These are phyloP conservation scores for Hemiscyllium ocellatum DNA, from an alignment of 2,113 vertebrate genomes.

Conservation along the genomic window DNA sequence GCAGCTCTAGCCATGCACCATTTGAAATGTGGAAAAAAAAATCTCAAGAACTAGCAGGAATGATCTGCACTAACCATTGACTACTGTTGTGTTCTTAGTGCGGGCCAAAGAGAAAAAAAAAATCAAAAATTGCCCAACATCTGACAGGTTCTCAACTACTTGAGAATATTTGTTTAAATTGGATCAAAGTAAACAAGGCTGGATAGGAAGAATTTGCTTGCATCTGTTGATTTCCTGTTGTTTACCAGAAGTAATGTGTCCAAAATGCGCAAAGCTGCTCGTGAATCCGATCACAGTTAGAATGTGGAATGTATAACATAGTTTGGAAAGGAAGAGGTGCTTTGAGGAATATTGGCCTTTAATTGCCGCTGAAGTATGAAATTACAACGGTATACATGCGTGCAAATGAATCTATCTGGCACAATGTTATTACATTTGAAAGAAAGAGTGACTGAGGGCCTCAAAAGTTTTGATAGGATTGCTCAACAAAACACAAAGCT, in stretches of 20 bases:
- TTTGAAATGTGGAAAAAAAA: not conserved
- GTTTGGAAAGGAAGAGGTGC: not conserved
- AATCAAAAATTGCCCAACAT: not conserved
- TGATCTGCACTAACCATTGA: not conserved
- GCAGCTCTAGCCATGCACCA: not conserved
- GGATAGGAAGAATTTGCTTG: not conserved
- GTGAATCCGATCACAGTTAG: not conserved
- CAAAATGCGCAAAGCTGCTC: not conserved
- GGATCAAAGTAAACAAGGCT: not conserved
- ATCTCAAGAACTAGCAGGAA: not conserved
- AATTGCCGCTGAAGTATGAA: not conserved
- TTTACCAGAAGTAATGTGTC: not conserved
- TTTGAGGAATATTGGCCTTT: not conserved
- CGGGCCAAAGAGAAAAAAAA: not conserved
- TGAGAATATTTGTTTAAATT: not conserved
- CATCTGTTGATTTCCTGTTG: not conserved
- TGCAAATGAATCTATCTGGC: not conserved
- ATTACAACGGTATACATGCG: not conserved
- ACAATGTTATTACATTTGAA: slow-evolving; percentile 3
- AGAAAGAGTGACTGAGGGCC: not conserved
- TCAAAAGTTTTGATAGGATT: not conserved
- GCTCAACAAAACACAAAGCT: not conserved
- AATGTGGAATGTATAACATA: not conserved
- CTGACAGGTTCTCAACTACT: not conserved
- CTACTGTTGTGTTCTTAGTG: not conserved